phyloP scores from a whole-genome alignment of 2,797 vertebrate species.

The Pseudocheirus occidentalis region DNA sequence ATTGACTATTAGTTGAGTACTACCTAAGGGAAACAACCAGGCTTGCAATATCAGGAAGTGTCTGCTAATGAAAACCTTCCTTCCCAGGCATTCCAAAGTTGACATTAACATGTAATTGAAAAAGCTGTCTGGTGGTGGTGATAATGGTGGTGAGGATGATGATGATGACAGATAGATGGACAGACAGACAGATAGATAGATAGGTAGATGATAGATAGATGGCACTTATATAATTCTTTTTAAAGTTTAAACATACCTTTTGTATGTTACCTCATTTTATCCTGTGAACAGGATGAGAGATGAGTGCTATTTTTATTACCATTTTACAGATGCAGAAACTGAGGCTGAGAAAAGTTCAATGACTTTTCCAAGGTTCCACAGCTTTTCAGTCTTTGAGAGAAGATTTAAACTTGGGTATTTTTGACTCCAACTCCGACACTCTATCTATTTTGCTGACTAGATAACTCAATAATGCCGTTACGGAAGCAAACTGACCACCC shows the following conservation, averaged over 20 bases:
- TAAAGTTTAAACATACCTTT: neutral
- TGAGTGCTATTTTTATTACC: neutral
- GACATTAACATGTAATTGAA: slow-evolving; percentile 24
- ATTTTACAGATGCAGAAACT: neutral
- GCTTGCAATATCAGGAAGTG: slow-evolving; percentile 46
- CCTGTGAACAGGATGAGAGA: neutral
- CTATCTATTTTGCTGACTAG: neutral
- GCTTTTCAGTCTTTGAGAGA: neutral
- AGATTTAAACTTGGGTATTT: neutral
- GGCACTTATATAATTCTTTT: neutral
- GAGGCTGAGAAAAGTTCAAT: neutral
- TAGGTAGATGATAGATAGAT: neutral
- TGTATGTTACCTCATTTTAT: neutral
- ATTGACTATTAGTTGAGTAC: slow-evolving; percentile 17
- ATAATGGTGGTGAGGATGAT: neutral
- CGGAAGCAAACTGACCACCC: neutral
- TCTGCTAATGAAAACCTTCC: slow-evolving; percentile 17
- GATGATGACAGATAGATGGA: no score
- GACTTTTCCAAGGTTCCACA: neutral
- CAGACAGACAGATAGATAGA: no score
- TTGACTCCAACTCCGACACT: neutral
- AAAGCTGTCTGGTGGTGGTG: neutral
- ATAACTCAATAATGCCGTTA: neutral
- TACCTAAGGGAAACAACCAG: neutral
- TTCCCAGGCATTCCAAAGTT: slow-evolving; percentile 7